These are phyloP conservation scores for Blennius ocellaris DNA, from an alignment of 2,113 vertebrate genomes.

Conservation along the genomic window DNA sequence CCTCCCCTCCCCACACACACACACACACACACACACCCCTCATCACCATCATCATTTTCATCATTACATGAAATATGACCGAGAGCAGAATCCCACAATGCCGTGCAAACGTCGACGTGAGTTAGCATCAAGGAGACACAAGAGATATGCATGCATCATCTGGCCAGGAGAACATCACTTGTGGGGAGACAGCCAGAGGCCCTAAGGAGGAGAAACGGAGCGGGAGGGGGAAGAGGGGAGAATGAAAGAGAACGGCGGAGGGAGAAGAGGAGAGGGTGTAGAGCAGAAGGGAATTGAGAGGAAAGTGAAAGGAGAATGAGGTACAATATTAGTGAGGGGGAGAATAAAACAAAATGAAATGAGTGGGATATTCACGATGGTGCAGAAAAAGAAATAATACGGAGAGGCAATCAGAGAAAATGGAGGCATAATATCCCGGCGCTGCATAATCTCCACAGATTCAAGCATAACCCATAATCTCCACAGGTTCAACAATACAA, in stretches of 20 bases:
- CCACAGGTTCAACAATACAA: constrained; percentile 76
- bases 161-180: constrained; percentile 86
- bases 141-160: constrained; percentile 84
- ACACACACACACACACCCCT: constrained; percentile 61
- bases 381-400: constrained; percentile 59
- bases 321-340: constrained; percentile 33
- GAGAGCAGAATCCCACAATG: constrained; percentile 85
- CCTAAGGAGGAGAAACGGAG: constrained; percentile 61
- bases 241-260: constrained; percentile 23
- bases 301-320: constrained; percentile 38
- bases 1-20: not conserved
- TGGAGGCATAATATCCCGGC: constrained; percentile 74
- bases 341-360: constrained; percentile 25
- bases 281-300: constrained; percentile 50
- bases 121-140: constrained; percentile 85
- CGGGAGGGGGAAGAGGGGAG: constrained; percentile 13
- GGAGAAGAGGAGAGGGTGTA: constrained; percentile 27
- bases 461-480: constrained; percentile 77
- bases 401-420: constrained; percentile 77
- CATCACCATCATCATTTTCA: constrained; percentile 84
- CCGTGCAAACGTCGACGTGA: constrained; percentile 78
- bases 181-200: constrained; percentile 83
- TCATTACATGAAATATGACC: constrained; percentile 84
- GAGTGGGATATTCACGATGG: constrained; percentile 31
- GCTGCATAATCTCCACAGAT: constrained; percentile 75